phyloP scores from a whole-genome alignment of 2,113 vertebrate species.

The Tragelaphus buxtoni region DNA sequence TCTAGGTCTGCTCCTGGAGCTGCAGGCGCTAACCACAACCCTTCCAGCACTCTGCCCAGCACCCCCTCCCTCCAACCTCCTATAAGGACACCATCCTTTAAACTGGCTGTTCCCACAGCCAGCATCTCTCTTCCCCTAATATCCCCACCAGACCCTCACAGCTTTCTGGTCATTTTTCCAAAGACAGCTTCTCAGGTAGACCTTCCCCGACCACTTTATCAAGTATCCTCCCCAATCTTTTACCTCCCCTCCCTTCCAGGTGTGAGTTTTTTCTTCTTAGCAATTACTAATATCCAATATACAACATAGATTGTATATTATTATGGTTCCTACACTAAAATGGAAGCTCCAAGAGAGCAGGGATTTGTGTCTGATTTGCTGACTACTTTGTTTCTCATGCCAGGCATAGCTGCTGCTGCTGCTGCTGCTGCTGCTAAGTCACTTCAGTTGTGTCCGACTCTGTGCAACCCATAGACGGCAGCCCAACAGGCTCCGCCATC shows the following conservation, averaged over 20 bases:
- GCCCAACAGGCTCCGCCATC: rapidly evolving
- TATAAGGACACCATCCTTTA: not conserved
- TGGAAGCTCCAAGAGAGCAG: not conserved
- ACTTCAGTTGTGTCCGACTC: too few relatives aligned
- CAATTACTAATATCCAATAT: not conserved
- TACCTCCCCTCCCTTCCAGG: not conserved
- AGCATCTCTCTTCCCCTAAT: not conserved
- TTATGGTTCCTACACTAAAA: not conserved
- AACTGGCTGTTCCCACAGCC: too few relatives aligned
- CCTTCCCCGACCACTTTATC: not conserved
- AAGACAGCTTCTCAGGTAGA: not conserved
- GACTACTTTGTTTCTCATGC: not conserved
- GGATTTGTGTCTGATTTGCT: not conserved
- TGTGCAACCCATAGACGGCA: too few relatives aligned
- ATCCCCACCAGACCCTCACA: not conserved
- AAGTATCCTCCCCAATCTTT: not conserved
- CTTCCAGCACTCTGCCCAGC: not conserved
- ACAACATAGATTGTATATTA: not conserved
- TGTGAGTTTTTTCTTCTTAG: not conserved
- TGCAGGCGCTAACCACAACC: not conserved
- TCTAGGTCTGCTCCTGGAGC: not conserved
- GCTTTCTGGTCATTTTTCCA: not conserved
- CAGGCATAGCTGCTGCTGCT: not conserved
- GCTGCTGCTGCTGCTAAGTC: too few relatives aligned
- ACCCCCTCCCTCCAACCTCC: rapidly evolving